Base-by-base conservation (phyloP, 2,797 vertebrate species). In the Cossypha polioptera region DNA sequence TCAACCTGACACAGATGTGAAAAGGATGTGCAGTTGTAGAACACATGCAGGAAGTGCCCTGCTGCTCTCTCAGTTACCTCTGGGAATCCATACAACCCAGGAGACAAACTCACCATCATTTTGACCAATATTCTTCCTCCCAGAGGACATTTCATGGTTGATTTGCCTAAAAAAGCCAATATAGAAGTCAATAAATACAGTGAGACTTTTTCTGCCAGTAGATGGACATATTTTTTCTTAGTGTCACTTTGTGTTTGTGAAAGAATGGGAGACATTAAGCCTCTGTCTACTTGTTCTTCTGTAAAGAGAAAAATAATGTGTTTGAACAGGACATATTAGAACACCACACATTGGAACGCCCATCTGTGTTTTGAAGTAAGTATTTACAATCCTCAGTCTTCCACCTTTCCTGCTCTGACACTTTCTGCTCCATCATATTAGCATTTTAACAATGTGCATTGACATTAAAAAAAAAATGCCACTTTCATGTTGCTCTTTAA, bases 391-490 rank as follows among this genome's bases (percentile, higher is more conserved):
- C 4, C 6, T 86, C 33, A 26, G 16, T 67, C 22, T 74, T 88
- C 57, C 20, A 63, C 47, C 24, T 81, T 86, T 51, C 35, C 42
- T 76, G 28, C 40, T 40, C 53, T 93, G 78, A 67, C 26, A 5
- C 59, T 91, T 86, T 68, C 50, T 78, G 54, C 38, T 95, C 50
- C 55, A 51, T 82, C 73, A 31, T 74, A 79, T 94, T 88, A 95
- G 7, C 33, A 86, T 88, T 95, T 95, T 63, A 95, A 91, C 62
- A 91, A 88, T 43, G 15, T 36, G 71, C 45, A 61, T 4, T 92
- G 89, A 16, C 55, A 91, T 92, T 87, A 83, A 2, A 5, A 57
- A 88, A 88, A 92, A 95, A 59, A 42, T 10, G 7, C 25, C 55
- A 5, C 40, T 91, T 94, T 94, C 84, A 40, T 54, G 21, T 33